Percentiles rank a stretch among this genome's conserved stretches.
phyloP scores from a whole-genome alignment of 2,888 invertebrate genomes.

The Neoscelio sp. region DNA sequence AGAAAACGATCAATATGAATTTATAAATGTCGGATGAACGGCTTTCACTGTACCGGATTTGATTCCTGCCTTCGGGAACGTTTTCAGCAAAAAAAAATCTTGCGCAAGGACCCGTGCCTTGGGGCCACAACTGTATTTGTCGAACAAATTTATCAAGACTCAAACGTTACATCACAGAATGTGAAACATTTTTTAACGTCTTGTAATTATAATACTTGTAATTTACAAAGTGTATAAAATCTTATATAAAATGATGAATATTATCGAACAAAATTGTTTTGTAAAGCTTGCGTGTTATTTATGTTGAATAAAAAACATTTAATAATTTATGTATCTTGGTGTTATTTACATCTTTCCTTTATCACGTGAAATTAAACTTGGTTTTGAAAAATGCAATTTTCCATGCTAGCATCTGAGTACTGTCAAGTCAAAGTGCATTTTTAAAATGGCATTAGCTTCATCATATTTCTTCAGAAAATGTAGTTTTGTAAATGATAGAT shows the following conservation, averaged over 20 bases:
- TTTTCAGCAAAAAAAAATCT: constrained; percentile 69
- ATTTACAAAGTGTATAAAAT: background rate
- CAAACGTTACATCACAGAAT: constrained; percentile 27
- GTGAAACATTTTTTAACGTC: background rate
- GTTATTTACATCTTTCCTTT: no score
- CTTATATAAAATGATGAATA: background rate
- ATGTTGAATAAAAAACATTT: constrained; percentile 12
- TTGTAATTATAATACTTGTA: background rate
- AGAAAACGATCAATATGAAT: constrained; percentile 40
- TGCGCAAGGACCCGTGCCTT: constrained; percentile 71
- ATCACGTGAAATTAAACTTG: no score
- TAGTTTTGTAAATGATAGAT: background rate
- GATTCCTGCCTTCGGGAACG: constrained; percentile 74
- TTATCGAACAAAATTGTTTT: constrained; percentile 1
- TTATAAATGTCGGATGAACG: constrained; percentile 70
- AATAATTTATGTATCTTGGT: background rate
- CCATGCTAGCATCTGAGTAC: no score
- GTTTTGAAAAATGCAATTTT: no score
- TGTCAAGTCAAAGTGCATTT: no score
- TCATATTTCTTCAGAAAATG: background rate
- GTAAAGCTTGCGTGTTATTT: constrained; percentile 27
- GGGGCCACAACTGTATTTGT: constrained; percentile 28
- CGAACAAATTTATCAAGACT: constrained; percentile 11
- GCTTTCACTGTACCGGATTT: constrained; percentile 80
- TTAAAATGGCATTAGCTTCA: no score